phyloP scores from a whole-genome alignment of 2,888 invertebrate species.

The Chrysopilus asiliformis region DNA sequence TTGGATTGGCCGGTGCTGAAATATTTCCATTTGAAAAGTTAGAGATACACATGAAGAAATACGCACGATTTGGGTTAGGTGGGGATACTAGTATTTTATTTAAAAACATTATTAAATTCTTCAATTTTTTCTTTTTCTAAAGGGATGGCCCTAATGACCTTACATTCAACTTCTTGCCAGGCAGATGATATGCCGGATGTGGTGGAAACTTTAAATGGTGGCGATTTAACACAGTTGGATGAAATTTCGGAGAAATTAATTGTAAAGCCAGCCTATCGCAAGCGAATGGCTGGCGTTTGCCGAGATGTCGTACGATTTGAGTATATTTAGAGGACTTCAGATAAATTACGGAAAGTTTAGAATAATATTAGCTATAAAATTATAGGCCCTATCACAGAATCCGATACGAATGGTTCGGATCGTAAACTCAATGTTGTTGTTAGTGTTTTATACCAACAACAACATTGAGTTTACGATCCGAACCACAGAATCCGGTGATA shows the following conservation, averaged over 20 bases:
- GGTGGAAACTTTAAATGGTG: background rate
- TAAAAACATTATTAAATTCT: no score
- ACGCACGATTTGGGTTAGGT: slow-evolving; percentile 11
- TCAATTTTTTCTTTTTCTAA: background rate
- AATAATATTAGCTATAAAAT: no score
- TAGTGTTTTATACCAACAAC: no score
- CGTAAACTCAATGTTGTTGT: no score
- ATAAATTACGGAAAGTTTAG: background rate
- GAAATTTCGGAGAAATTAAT: slow-evolving; percentile 4
- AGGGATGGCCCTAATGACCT: slow-evolving; percentile 11
- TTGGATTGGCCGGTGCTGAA: slow-evolving; percentile 5
- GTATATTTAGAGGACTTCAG: slow-evolving; percentile 5
- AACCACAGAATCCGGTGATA: no score
- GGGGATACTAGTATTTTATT: background rate
- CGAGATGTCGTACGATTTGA: slow-evolving; percentile 8
- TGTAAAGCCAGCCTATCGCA: slow-evolving; percentile 5
- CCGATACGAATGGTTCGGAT: no score
- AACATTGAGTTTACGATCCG: no score
- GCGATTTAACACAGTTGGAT: slow-evolving; percentile 1
- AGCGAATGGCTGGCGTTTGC: slow-evolving; percentile 10
- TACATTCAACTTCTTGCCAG: slow-evolving; percentile 10
- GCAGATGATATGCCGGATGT: slow-evolving; percentile 9
- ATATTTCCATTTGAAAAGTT: slow-evolving; percentile 6
- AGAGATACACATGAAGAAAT: slow-evolving; percentile 10
- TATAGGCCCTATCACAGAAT: no score